Evolutionary conservation across 2,113 vertebrate genomes (phyloP).

Genomic region (Malurus cyaneus): DNA sequence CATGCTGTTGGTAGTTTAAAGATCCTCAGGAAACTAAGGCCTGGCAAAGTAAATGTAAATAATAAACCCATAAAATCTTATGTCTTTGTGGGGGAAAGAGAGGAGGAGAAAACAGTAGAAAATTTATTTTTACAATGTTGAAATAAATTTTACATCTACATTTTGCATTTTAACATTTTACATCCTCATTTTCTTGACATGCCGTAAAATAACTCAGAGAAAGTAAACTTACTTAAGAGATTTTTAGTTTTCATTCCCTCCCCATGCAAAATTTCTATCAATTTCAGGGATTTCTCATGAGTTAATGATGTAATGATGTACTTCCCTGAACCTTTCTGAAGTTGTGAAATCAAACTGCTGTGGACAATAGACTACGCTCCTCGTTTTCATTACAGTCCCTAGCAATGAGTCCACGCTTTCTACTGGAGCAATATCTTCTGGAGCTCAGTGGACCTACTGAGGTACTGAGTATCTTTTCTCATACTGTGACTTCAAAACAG

Average conservation of each 20-base stretch:
- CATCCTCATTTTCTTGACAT: background rate
- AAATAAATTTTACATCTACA: background rate
- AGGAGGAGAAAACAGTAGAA: background rate
- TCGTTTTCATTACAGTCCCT: background rate
- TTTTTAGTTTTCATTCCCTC: background rate
- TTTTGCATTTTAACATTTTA: background rate
- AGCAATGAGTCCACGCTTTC: background rate
- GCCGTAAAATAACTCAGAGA: background rate
- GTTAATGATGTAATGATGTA: background rate
- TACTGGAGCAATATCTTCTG: background rate
- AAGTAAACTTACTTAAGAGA: background rate
- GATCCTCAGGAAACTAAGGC: conserved; percentile 1
- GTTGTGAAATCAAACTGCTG: background rate
- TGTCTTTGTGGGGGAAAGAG: accelerated
- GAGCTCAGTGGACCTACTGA: background rate
- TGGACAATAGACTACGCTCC: background rate
- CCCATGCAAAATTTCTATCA: background rate
- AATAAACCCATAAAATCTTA: background rate
- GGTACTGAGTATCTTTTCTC: background rate
- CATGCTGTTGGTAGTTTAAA: background rate
- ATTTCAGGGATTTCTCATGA: background rate
- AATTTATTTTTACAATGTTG: background rate
- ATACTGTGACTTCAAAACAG: background rate
- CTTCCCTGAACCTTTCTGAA: background rate
- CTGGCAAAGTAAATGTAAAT: background rate